Base-by-base conservation (phyloP, 2,113 vertebrate genomes). In the Nycticorax nycticorax region DNA sequence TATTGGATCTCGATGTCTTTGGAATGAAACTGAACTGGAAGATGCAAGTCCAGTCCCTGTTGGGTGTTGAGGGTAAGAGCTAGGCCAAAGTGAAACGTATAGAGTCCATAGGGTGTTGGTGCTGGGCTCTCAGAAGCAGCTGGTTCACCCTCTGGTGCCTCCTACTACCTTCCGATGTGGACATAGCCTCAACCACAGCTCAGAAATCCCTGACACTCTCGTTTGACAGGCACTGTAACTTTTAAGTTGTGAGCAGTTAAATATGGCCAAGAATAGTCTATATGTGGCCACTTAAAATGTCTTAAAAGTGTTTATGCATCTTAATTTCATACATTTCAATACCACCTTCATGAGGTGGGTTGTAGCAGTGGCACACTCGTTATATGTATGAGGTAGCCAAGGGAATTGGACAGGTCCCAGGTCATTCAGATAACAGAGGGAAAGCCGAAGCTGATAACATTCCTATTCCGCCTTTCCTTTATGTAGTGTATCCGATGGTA, bases 21-120 rank as follows among this genome's bases (percentile, higher is more conserved):
- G 60, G 69, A 24, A 23, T 21, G 63, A 45, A 24, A 24, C 37
- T 12, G 33, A 45, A 28, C 45, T 52, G 63, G 48, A 37, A 43
- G n/a, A 6, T 22, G 80, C 53, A 1, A 1, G 37, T 68, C 2
- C 0, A 7, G 32, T 33, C 32, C 41, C 21, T 73, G 20, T 1
- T 0, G 3, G 50, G 11, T 63, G 63, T 73, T 57, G 1, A 17
- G 47, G 68, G 21, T 55, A 50, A 27, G 85, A 73, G 43, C 41
- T 45, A 35, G 43, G 20, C 47, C 39, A 28, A 13, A 71, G 52
- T 32, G 63, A 50, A 56, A 45, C 35, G 12, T 32, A 1, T 1
- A 12, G 37, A n/a, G 27, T 37, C 73, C 37, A 2, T 8, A 1
- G 0, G 1, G 2, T 15, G 24, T 27, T 10, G 35, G 78, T 55